Evolutionary conservation across 2,888 invertebrate species (phyloP).

Genomic region (Metalampra italica): DNA sequence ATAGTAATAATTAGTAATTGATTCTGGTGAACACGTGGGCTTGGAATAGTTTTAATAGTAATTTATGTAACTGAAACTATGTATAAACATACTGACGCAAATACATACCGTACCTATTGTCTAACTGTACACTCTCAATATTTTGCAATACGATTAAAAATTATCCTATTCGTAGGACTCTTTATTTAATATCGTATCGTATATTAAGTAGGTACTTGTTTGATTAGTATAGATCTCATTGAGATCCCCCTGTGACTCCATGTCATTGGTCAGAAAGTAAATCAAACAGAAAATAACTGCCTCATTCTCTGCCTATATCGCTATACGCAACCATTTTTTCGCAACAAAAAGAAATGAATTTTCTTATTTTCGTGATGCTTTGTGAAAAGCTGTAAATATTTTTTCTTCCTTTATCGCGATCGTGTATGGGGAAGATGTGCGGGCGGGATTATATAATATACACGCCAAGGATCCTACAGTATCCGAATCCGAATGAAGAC

Average conservation of each 20-base stretch:
- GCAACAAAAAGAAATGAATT: constrained; percentile 21
- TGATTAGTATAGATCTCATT: neutral
- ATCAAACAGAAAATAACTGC: neutral
- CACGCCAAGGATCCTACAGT: no score
- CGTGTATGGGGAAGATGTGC: neutral
- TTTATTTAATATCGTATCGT: no score
- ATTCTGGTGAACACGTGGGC: no score
- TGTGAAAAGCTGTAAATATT: constrained; percentile 14
- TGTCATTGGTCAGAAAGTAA: neutral
- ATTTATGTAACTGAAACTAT: no score
- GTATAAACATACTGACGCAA: no score
- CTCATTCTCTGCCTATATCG: constrained; percentile 18
- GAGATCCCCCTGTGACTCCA: no score
- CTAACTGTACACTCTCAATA: no score
- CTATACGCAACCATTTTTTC: constrained; percentile 19
- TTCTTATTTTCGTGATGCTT: constrained; percentile 15
- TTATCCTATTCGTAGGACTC: no score
- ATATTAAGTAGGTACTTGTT: neutral
- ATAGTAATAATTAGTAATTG: no score
- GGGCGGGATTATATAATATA: neutral
- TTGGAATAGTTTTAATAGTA: no score
- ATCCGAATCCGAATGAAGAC: neutral
- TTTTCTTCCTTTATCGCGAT: constrained; percentile 1
- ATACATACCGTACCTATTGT: no score
- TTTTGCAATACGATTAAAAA: no score